Evolutionary conservation across 92 coral and sea anemone species (phyloP).

Genomic region (Porites rus): DNA sequence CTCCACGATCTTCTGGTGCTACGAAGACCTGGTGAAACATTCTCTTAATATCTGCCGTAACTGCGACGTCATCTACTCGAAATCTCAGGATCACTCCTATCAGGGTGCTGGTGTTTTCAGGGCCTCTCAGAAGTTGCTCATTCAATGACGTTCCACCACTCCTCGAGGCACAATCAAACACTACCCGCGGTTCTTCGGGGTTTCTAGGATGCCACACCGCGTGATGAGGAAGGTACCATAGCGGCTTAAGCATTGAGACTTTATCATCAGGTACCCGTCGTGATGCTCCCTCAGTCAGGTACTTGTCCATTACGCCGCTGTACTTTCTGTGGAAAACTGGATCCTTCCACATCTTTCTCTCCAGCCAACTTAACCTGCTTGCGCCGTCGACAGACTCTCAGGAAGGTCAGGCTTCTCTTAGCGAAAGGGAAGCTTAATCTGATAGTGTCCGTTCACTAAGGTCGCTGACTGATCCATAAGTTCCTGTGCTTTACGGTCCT

Average conservation of each 20-base stretch:
- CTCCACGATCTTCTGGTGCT: constrained; percentile 78
- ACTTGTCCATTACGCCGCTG: constrained; percentile 69
- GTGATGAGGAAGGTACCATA: constrained; percentile 85
- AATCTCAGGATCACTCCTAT: constrained; percentile 71
- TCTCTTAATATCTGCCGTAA: constrained; percentile 67
- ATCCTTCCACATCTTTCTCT: constrained; percentile 73
- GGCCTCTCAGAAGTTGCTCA: constrained; percentile 69
- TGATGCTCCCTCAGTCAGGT: constrained; percentile 67
- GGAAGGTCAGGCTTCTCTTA: constrained; percentile 64
- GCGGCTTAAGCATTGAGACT: constrained; percentile 53
- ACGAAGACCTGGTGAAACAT: constrained; percentile 78
- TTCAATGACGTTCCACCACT: constrained; percentile 69
- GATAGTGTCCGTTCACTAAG: constrained; percentile 77
- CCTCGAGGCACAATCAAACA: constrained; percentile 74
- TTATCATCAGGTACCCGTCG: constrained; percentile 62
- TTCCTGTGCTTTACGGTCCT: constrained; percentile 71
- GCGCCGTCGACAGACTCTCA: constrained; percentile 65
- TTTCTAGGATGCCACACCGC: constrained; percentile 80
- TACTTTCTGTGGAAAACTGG: constrained; percentile 53
- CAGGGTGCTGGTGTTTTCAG: constrained; percentile 72
- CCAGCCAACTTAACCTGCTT: constrained; percentile 61
- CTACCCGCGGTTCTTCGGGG: constrained; percentile 78
- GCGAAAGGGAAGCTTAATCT: constrained; percentile 69
- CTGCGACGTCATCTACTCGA: constrained; percentile 66
- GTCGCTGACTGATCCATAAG: constrained; percentile 71